Conservation (phyloP, 1,140 invertebrate species). For the Drosophila parabipectinata region DNA sequence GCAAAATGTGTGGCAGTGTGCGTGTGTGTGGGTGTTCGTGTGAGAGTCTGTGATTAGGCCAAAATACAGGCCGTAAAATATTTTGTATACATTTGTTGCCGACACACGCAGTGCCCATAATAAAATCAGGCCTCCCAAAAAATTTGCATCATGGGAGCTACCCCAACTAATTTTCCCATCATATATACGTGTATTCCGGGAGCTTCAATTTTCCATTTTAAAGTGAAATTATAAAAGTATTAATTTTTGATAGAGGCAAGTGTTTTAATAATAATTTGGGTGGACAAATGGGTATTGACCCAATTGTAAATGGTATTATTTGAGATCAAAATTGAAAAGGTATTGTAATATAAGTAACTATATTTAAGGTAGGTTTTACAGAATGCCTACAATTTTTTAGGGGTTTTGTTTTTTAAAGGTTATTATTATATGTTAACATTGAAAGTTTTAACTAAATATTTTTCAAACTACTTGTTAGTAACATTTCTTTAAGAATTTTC, state of each 20-base stretch:
- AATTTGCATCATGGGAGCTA: conserved; percentile 48
- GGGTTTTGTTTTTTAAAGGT: too few species aligned
- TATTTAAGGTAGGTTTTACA: too few species aligned
- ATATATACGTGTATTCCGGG: not conserved
- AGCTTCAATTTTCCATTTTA: conserved; percentile 1
- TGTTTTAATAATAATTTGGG: not conserved
- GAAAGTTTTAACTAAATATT: too few species aligned
- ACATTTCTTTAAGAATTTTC: too few species aligned
- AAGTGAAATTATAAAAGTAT: conserved; percentile 2
- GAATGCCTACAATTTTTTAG: too few species aligned
- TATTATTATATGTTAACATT: too few species aligned
- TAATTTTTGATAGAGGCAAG: not conserved
- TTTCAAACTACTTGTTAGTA: too few species aligned
- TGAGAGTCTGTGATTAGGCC: conserved; percentile 48
- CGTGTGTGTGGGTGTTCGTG: not conserved
- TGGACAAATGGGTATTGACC: not conserved
- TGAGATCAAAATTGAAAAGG: too few species aligned
- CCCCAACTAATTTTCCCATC: not conserved
- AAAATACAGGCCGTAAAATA: conserved; percentile 58
- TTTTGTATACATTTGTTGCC: conserved; percentile 5
- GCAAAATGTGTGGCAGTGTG: conserved; percentile 65
- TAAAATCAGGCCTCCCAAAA: conserved; percentile 61
- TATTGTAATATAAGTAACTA: too few species aligned
- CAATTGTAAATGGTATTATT: not conserved
- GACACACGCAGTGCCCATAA: conserved; percentile 46